Percentiles rank a stretch among this genome's conserved stretches.
Evolutionary conservation across 2,888 invertebrate species (phyloP).

Genomic region (Spisula subtruncata): DNA sequence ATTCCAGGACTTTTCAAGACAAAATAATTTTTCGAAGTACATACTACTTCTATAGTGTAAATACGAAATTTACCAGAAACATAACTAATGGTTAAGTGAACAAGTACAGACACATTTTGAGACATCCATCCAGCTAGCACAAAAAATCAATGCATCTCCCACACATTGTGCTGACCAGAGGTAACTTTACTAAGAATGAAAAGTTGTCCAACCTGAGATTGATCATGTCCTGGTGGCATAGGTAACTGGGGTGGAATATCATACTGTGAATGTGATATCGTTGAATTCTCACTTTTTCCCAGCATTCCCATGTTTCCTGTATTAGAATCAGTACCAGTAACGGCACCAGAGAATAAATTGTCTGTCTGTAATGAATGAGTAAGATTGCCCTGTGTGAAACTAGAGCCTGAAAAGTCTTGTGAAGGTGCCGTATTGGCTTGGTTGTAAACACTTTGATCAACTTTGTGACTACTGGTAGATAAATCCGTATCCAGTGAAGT

Average conservation of each 20-base stretch:
- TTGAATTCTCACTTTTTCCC: constrained; percentile 72
- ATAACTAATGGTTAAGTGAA: background rate
- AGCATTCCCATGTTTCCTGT: constrained; percentile 64
- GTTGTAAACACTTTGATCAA: constrained; percentile 57
- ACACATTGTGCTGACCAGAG: too few species aligned
- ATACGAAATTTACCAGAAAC: background rate
- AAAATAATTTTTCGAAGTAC: too few species aligned
- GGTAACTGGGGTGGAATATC: constrained; percentile 82
- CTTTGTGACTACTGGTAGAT: constrained; percentile 49
- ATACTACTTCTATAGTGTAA: too few species aligned
- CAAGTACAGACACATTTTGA: background rate
- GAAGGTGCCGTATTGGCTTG: constrained; percentile 59
- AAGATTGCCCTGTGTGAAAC: constrained; percentile 71
- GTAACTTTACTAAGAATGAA: background rate
- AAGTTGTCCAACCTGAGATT: constrained; percentile 63
- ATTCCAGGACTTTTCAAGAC: too few species aligned
- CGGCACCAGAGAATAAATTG: constrained; percentile 74
- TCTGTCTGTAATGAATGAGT: constrained; percentile 75
- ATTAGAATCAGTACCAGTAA: constrained; percentile 61
- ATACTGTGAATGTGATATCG: constrained; percentile 75
- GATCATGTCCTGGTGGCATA: constrained; percentile 79
- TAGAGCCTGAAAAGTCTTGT: constrained; percentile 73
- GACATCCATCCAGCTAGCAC: too few species aligned
- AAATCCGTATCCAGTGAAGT: constrained; percentile 64
- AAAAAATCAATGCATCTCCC: too few species aligned